A percentile compares a stretch with the other conserved stretches of the same genome.
Evolutionary conservation across 2,888 invertebrate genomes (phyloP).

Genomic region (Netelia fuscicornis): DNA sequence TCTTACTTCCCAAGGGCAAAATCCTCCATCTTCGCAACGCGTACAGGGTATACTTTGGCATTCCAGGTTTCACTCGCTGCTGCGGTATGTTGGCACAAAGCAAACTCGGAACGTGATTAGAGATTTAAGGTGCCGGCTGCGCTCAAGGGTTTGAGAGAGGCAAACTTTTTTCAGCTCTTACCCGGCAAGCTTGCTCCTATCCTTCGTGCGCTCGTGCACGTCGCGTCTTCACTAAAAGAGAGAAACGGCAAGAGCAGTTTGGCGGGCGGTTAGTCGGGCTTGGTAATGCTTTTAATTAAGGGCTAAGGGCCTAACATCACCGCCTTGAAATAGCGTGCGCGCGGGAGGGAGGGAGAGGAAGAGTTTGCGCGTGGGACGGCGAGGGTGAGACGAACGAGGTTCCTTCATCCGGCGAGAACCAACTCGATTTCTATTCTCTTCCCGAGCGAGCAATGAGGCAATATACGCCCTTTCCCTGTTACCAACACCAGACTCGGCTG

Average conservation of each 20-base stretch:
- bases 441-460: constrained; percentile 68
- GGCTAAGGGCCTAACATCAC: constrained; percentile 72
- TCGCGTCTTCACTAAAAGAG: constrained; percentile 37
- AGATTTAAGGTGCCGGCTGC: constrained; percentile 69
- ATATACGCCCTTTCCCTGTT: constrained; percentile 69
- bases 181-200: constrained; percentile 33
- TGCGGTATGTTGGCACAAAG: constrained; percentile 69
- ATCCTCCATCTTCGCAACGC: constrained; percentile 16
- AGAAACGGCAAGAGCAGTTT: constrained; percentile 65
- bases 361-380: constrained; percentile 34
- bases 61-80: constrained; percentile 63
- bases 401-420: constrained; percentile 61
- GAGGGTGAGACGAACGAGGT: constrained; percentile 58
- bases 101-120: constrained; percentile 72
- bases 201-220: constrained; percentile 41
- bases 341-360: constrained; percentile 55
- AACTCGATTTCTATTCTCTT: constrained; percentile 66
- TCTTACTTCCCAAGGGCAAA: constrained; percentile 28
- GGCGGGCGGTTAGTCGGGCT: constrained; percentile 70
- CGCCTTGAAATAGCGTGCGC: constrained; percentile 50
- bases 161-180: constrained; percentile 68
- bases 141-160: constrained; percentile 64
- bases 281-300: constrained; percentile 75
- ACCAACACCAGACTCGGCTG: constrained; percentile 58
- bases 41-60: constrained; percentile 55